phyloP scores from a whole-genome alignment of 2,113 vertebrate species.

The Choloepus hoffmanni region DNA sequence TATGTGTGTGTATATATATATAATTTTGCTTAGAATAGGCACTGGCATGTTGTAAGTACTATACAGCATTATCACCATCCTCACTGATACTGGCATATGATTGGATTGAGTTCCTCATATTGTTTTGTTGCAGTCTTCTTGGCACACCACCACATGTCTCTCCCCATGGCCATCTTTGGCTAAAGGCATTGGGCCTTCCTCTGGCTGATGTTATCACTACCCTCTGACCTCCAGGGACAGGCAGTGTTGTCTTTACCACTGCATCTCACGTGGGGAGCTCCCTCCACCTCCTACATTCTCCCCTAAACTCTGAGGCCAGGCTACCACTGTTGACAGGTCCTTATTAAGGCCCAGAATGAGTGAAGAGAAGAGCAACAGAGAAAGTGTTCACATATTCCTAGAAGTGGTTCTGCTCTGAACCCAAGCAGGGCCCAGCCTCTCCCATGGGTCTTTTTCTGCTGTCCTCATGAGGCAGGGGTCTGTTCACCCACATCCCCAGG shows the following conservation, averaged over 20 bases:
- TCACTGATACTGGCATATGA: background rate
- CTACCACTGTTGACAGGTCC: background rate
- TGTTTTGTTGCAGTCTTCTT: background rate
- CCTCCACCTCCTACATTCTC: background rate
- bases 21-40: background rate
- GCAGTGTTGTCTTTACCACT: background rate
- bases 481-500: accelerated
- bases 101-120: background rate
- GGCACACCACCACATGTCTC: accelerated
- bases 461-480: background rate
- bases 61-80: background rate
- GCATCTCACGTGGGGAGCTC: too few species aligned
- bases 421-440: background rate
- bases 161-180: background rate
- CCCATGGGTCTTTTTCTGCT: background rate
- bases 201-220: background rate
- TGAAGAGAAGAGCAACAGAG: too few species aligned
- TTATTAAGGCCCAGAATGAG: background rate
- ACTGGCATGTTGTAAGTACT: background rate
- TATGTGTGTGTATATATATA: too few species aligned
- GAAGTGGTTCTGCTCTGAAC: background rate
- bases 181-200: background rate
- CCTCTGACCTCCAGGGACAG: background rate
- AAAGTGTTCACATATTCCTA: background rate
- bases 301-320: background rate